A percentile compares a stretch with the other conserved stretches of the same genome.
phyloP scores from a whole-genome alignment of 2,888 invertebrate genomes.

The Eupithecia vulgata region DNA sequence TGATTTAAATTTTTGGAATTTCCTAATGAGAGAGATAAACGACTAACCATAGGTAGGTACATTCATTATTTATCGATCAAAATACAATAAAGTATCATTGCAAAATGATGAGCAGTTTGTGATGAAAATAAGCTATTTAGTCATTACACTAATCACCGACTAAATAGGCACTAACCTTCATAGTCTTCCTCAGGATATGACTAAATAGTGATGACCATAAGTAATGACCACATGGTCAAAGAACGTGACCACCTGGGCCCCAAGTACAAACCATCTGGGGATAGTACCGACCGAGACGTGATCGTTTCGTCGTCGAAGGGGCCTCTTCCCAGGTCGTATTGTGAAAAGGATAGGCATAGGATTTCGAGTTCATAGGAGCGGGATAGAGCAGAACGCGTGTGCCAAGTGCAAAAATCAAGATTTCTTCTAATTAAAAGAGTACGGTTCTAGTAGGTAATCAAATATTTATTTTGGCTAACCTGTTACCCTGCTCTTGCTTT shows the following conservation, averaged over 20 bases:
- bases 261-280: no score
- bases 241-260: background rate
- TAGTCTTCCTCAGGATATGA: slow-evolving; percentile 12
- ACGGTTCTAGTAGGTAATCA: no score
- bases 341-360: no score
- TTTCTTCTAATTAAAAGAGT: no score
- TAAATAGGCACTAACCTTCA: slow-evolving; percentile 7
- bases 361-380: no score
- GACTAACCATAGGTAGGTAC: background rate
- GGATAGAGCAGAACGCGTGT: no score
- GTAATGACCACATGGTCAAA: background rate
- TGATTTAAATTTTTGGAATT: background rate
- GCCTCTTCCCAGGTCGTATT: no score
- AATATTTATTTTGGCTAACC: no score
- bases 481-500: no score
- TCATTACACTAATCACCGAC: slow-evolving; percentile 3
- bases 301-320: no score
- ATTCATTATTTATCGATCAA: slow-evolving; percentile 16
- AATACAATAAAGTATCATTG: slow-evolving; percentile 11
- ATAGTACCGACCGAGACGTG: no score
- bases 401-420: no score
- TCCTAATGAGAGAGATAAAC: background rate
- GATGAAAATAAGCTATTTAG: slow-evolving; percentile 11
- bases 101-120: slow-evolving; percentile 6
- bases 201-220: background rate